These are phyloP conservation scores for Nannoperca obscura DNA, from an alignment of 2,797 vertebrate species.

Conservation along the genomic window DNA sequence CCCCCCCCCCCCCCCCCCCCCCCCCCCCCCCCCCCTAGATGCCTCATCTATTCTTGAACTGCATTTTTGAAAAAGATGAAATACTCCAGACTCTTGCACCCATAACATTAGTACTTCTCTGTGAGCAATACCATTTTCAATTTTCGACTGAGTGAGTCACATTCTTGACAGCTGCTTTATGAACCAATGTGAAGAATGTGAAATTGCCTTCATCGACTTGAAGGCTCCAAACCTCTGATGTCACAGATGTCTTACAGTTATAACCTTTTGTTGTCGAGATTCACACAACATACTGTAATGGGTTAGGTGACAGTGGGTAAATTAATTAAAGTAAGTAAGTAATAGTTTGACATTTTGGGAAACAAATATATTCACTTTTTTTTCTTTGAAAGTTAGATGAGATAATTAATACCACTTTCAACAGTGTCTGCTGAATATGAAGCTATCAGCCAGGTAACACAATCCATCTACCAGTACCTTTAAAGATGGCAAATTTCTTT, in stretches of 20 bases:
- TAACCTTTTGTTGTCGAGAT: slow-evolving; percentile 20
- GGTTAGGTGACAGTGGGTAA: background rate
- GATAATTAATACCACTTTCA: background rate
- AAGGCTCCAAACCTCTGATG: slow-evolving; percentile 41
- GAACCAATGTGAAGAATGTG: slow-evolving; percentile 36
- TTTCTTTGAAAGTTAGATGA: background rate
- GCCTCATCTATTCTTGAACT: slow-evolving; percentile 17
- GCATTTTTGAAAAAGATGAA: slow-evolving; percentile 43
- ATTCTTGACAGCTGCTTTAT: slow-evolving; percentile 57
- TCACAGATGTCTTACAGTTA: slow-evolving; percentile 31
- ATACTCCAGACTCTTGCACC: slow-evolving; percentile 31
- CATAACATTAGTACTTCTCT: slow-evolving; percentile 40
- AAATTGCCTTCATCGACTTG: slow-evolving; percentile 41
- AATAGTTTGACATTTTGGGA: slow-evolving; percentile 4
- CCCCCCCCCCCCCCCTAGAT: too few relatives aligned
- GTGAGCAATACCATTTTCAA: slow-evolving; percentile 37
- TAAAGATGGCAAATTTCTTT: background rate
- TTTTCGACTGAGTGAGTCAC: slow-evolving; percentile 48
- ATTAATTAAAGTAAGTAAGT: background rate
- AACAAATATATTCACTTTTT: background rate
- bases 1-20: too few relatives aligned
- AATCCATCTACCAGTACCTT: background rate
- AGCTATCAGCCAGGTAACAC: background rate
- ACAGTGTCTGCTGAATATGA: background rate
- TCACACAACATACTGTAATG: slow-evolving; percentile 4